Conservation (phyloP, 2,888 invertebrate species). For the Tillus elongatus region DNA sequence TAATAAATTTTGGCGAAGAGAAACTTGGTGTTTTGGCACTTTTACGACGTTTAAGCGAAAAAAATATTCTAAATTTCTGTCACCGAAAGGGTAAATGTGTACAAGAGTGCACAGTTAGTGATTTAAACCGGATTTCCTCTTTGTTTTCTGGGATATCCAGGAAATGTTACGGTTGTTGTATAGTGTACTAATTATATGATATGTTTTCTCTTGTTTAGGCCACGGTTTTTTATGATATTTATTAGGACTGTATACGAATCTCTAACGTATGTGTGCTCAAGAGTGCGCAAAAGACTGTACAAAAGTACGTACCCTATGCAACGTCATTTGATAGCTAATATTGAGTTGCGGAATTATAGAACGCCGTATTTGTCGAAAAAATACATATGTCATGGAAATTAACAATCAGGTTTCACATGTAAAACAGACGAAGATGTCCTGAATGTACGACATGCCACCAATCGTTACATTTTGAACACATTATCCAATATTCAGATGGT, state of each 20-base stretch:
- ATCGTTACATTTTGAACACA: not conserved
- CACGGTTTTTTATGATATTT: not conserved
- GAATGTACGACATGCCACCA: not conserved
- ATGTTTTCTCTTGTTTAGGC: not conserved
- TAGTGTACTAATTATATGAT: not conserved
- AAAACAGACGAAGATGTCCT: too few relatives aligned
- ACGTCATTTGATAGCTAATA: too few relatives aligned
- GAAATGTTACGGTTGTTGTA: not conserved
- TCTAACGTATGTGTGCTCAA: not conserved
- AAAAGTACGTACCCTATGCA: not conserved
- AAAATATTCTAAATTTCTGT: too few relatives aligned
- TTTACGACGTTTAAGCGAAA: too few relatives aligned
- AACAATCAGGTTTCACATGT: too few relatives aligned
- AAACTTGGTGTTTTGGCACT: too few relatives aligned
- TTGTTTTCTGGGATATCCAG: not conserved
- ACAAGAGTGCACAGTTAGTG: conserved; percentile 1
- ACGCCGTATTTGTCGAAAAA: too few relatives aligned
- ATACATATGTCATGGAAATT: too few relatives aligned
- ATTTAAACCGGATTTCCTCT: not conserved
- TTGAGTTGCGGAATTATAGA: too few relatives aligned
- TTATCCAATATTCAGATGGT: not conserved
- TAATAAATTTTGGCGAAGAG: too few relatives aligned
- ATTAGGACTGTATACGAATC: not conserved
- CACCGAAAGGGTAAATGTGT: conserved; percentile 3
- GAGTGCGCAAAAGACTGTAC: not conserved